A percentile compares a stretch with the other conserved stretches of the same genome.
phyloP scores from a whole-genome alignment of 2,888 invertebrate genomes.

The Trachelus tabidus region DNA sequence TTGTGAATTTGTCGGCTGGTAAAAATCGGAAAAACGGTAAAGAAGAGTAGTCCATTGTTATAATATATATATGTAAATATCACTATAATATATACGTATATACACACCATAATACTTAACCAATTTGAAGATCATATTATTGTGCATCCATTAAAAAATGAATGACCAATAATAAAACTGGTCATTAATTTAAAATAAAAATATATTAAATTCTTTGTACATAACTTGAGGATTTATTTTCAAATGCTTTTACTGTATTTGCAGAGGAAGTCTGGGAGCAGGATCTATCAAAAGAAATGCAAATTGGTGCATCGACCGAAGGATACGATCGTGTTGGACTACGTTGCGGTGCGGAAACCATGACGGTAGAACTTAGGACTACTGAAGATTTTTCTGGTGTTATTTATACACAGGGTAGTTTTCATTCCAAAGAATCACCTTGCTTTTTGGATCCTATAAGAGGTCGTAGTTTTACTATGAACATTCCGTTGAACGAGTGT shows the following conservation, averaged over 20 bases:
- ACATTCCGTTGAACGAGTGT: slow-evolving; percentile 71
- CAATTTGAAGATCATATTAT: background rate
- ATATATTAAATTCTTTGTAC: background rate
- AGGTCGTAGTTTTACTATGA: slow-evolving; percentile 68
- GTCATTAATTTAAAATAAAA: background rate
- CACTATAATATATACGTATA: too few relatives aligned
- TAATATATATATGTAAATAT: too few relatives aligned
- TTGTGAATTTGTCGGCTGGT: background rate
- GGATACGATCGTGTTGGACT: slow-evolving; percentile 71
- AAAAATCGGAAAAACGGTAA: background rate
- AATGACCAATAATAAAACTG: background rate
- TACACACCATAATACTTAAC: background rate
- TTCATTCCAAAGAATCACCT: slow-evolving; percentile 69
- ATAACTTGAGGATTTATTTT: background rate
- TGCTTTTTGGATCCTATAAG: slow-evolving; percentile 70
- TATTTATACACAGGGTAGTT: slow-evolving; percentile 74
- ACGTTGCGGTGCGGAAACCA: slow-evolving; percentile 70
- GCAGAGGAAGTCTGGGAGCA: slow-evolving; percentile 67
- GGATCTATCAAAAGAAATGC: slow-evolving; percentile 70
- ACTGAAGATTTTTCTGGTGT: slow-evolving; percentile 72
- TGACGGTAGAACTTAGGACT: slow-evolving; percentile 68
- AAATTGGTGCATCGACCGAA: slow-evolving; percentile 70
- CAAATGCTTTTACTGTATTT: background rate
- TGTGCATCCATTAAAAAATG: background rate
- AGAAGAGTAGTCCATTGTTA: background rate